Evolutionary conservation across 2,113 vertebrate species (phyloP), one percentile per base, ranked within the genome.

Genomic region (Marmota monax): DNA sequence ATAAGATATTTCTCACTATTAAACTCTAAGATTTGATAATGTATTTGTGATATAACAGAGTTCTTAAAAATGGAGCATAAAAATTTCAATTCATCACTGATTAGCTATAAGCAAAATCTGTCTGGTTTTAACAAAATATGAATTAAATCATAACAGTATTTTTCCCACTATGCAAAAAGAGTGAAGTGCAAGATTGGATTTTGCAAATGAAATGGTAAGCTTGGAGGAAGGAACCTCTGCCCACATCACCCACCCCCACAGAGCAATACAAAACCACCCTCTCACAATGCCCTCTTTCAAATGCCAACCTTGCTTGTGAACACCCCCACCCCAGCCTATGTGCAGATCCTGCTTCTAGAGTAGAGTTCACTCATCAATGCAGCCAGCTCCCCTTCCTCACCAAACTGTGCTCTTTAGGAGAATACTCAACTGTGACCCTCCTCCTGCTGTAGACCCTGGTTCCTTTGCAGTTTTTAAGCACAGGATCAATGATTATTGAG

Each of bases 21-120:
- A 91, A 83, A 82, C 22, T 73, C 67, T 65, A 25, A 73, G 93
- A 53, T 37, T 53, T 76, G n/a, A 63, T 25, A 39, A 23, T 16
- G 13, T 34, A 91, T n/a, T 25, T n/a, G 77, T 10, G 8, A 32
- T 11, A 67, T 7, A 82, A 10, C 63, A 73, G 37, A 42, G 61
- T 78, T 89, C 84, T 86, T 78, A 32, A 83, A 93, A 92, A 78
- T 3, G 20, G 20, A 92, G 42, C 5, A 65, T 70, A 76, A 92
- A 70, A 61, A 27, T 69, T 51, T 88, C 56, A 45, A 76, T 7
- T 56, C 58, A 83, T 37, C 12, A 18, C 12, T 32, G 23, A 53
- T 83, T 25, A 88, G 12, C 37, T 78, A 79, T 23, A 58, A 37
- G 58, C 77, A 90, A 95, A 95, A 90, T 76, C 7, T 37, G 18